Evolutionary conservation across 2,797 vertebrate species (phyloP), one percentile per base, ranked within the genome.

Genomic region (Valencia hispanica): DNA sequence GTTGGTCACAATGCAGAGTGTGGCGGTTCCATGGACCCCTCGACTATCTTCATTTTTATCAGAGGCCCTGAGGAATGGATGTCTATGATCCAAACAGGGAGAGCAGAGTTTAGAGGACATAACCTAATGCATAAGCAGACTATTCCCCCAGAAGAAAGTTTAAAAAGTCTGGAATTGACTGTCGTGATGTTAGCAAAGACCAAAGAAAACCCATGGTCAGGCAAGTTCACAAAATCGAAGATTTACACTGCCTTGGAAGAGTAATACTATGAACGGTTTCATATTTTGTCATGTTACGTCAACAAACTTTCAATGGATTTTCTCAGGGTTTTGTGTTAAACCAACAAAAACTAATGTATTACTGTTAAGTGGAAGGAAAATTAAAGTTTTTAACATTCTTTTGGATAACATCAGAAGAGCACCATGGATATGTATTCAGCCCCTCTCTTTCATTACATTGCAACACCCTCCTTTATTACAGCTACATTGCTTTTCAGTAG

Each of bases 1-100:
- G 83, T 90, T 98, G 63, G 96, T 98, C 89, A 97, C 97, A 83
- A 95, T 96, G 96, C 95, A 97, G 90, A 97, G 97, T 47, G 75
- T 97, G 2, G 97, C 95, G 73, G 96, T 96, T 70, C 95, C 96
- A 30, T 97, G 97, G 97, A 96, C 96, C n/a, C 91, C 96, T 0
- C 78, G 88, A 51, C 82, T 96, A 70, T 95, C 95, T 77, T 93
- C 96, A 51, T 92, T 96, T 74, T 87, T 97, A 71, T 94, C 96
- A 75, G 94, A 96, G 72, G 94, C 93, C 73, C 92, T 97, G 80
- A 94, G 91, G 79, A 94, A 91, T 15, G 95, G 95, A 81, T 97
- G 97, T 89, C 94, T 94, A 43, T 96, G 93, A 75, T 48, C n/a
- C n/a, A 22, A 73, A 65, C 53, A 66, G 34, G 48, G 27, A 5